phyloP scores from a whole-genome alignment of 2,888 invertebrate genomes.

The Nowickia ferox region DNA sequence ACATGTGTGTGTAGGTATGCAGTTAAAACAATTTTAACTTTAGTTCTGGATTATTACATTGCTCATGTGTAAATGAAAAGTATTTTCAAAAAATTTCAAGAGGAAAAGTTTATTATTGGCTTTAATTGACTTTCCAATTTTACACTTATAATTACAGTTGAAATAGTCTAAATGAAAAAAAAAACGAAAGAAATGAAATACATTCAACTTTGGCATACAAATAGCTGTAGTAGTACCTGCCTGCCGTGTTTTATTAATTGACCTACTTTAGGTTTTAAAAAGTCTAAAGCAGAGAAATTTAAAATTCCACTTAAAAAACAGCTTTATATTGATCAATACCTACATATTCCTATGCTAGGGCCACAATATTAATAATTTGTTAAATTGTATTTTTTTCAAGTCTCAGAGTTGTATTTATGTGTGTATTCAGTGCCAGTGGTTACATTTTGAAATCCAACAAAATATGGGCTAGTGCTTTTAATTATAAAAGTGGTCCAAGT shows the following conservation, averaged over 20 bases:
- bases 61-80: neutral
- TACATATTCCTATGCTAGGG: neutral
- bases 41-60: slow-evolving; percentile 3
- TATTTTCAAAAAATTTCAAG: slow-evolving; percentile 34
- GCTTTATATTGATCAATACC: neutral
- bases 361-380: neutral
- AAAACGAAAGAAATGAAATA: neutral
- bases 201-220: slow-evolving; percentile 7
- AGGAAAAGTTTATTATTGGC: slow-evolving; percentile 54
- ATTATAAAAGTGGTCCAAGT: no score
- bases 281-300: slow-evolving; percentile 20
- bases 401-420: no score
- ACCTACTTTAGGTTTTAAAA: slow-evolving; percentile 50
- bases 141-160: slow-evolving; percentile 53
- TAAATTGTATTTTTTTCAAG: no score
- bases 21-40: slow-evolving; percentile 9
- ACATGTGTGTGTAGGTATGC: neutral
- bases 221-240: neutral
- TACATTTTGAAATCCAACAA: no score
- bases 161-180: slow-evolving; percentile 28
- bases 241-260: slow-evolving; percentile 56
- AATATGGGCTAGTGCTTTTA: no score
- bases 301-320: slow-evolving; percentile 39
- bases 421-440: no score
- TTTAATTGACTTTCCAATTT: slow-evolving; percentile 67